Evolutionary conservation across 2,888 invertebrate genomes (phyloP), one percentile per base, ranked within the genome.

Genomic region (Cylindroiulus punctatus): DNA sequence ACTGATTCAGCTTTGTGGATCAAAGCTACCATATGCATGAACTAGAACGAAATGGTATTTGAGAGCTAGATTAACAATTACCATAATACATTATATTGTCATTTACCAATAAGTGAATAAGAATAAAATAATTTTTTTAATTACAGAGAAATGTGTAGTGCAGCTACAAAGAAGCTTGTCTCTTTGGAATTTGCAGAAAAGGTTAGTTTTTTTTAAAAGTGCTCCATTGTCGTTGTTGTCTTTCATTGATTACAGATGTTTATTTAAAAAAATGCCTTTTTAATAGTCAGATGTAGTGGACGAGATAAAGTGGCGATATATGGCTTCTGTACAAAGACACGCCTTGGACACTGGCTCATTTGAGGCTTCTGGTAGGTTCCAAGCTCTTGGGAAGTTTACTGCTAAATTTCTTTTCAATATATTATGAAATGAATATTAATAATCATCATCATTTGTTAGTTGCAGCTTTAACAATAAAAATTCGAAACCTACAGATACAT

Each of bases 391-490:
- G 36, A 42, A 40, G 1, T 32, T 17, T 32, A n/a, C 26, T 22
- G 26, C 26, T 22, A 65, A 7, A 22, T 26, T 65, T 26, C 26
- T 5, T 65, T 52, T 22, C 26, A 26, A 36, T 44, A 10, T 22
- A 65, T 65, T 65, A 26, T 22, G 5, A 47, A 47, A 17, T 47
- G 17, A 17, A 14, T 17, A 47, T 47, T 47, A 12, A 36, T 65
- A 65, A 65, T 65, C 47, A 36, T 36, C 2, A 36, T 65, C 36
- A 40, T 86, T 92, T 92, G 84, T 26, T 91, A 96, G 96, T 97
- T 93, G 96, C 96, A 0, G 92, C 92, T 89, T 92, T 94, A 91
- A 97, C 97, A 0, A 94, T 93, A 0, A 92, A 92, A 22, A 96
- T 97, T 88, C 92, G 96, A 86, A 93, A 93, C 86, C 91, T 94